Percentiles rank a stretch among this genome's conserved stretches.
phyloP scores from a whole-genome alignment of 2,888 invertebrate genomes.

The Noctua comes region DNA sequence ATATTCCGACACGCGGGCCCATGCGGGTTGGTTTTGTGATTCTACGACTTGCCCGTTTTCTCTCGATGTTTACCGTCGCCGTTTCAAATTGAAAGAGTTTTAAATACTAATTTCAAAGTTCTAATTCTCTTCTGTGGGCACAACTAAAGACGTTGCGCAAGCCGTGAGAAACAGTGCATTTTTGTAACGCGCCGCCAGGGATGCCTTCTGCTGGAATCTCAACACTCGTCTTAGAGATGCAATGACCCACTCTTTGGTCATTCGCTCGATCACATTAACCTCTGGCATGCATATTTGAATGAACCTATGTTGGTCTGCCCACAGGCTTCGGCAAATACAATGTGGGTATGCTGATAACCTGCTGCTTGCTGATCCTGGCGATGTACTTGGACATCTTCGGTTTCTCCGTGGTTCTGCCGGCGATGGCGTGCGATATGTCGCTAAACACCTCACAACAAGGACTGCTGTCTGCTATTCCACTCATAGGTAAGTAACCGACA shows the following conservation, averaged over 20 bases:
- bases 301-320: neutral
- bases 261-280: neutral
- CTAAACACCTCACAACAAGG: constrained; percentile 92
- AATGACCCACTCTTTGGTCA: neutral
- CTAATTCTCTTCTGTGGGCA: neutral
- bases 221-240: too few relatives aligned
- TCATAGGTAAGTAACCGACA: constrained; percentile 76
- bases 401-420: constrained; percentile 90
- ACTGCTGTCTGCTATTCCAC: constrained; percentile 86
- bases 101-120: neutral
- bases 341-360: constrained; percentile 88
- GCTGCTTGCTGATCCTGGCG: constrained; percentile 86
- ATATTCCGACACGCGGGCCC: neutral
- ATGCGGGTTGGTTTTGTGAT: neutral
- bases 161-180: neutral
- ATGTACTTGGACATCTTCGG: constrained; percentile 86
- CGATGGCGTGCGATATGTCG: constrained; percentile 92
- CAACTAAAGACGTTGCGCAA: neutral
- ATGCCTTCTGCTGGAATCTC: neutral
- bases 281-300: neutral
- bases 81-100: neutral
- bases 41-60: neutral
- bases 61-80: neutral
- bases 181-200: neutral
- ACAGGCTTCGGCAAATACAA: constrained; percentile 93